Evolutionary conservation across 2,797 vertebrate species (phyloP).

Genomic region (Microhierax caerulescens): DNA sequence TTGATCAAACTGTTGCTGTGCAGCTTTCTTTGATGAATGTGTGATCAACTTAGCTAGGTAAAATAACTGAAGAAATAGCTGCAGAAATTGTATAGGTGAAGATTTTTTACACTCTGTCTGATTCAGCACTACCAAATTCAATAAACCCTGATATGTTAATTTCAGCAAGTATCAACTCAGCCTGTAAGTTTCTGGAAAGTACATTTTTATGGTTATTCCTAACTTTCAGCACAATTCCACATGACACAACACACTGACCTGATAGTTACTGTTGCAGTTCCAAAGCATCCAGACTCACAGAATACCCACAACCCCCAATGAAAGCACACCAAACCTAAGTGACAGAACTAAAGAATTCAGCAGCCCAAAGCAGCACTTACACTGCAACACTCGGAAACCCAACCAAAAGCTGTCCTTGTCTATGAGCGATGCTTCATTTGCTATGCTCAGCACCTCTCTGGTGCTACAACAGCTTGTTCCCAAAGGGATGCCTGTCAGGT

Average conservation of each 20-base stretch:
- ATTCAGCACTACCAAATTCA: not conserved
- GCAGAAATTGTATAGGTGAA: not conserved
- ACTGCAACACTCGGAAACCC: not conserved
- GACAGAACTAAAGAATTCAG: not conserved
- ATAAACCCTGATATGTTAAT: not conserved
- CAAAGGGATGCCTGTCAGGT: not conserved
- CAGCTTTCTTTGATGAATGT: not conserved
- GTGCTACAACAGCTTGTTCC: not conserved
- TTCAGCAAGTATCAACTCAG: not conserved
- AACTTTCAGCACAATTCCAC: not conserved
- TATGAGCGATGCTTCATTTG: not conserved
- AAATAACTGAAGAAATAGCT: not conserved
- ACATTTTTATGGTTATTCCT: not conserved
- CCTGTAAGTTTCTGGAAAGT: not conserved
- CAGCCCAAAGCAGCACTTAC: not conserved
- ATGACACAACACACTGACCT: not conserved
- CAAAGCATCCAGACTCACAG: not conserved
- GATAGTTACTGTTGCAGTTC: not conserved
- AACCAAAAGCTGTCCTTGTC: not conserved
- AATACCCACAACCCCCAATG: not conserved
- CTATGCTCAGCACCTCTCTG: not conserved
- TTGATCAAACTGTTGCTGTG: not conserved
- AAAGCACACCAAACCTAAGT: not conserved
- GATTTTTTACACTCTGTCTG: not conserved
- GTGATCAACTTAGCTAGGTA: not conserved